These are phyloP conservation scores for Platycheirus rosarum DNA, from an alignment of 2,888 invertebrate genomes.

Conservation along the genomic window DNA sequence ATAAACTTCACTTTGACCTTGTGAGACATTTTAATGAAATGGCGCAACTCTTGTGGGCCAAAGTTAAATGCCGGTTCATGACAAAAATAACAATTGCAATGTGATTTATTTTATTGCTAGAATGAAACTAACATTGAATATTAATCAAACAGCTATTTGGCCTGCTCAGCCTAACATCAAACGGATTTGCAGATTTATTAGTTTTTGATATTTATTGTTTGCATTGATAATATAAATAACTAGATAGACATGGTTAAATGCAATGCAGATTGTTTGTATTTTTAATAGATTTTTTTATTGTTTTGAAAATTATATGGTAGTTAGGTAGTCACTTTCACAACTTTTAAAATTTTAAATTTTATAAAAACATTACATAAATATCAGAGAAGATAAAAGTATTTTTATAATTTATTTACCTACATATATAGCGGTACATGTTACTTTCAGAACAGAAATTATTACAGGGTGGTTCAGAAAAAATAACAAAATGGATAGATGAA, in stretches of 20 bases:
- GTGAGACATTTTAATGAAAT: conserved; percentile 40
- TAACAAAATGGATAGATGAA: no score
- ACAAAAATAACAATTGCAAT: conserved; percentile 58
- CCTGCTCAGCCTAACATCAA: neutral
- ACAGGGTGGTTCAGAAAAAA: no score
- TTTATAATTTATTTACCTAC: no score
- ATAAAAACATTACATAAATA: no score
- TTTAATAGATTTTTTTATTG: no score
- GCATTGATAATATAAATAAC: neutral
- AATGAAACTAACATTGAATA: conserved; percentile 56
- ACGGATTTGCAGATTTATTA: conserved; percentile 7
- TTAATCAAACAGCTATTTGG: conserved; percentile 31
- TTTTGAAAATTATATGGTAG: no score
- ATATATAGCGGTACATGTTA: no score
- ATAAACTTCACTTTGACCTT: conserved; percentile 49
- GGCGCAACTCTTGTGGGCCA: conserved; percentile 64
- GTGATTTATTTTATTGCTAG: conserved; percentile 53
- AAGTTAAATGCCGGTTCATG: conserved; percentile 67
- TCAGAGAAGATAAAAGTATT: no score
- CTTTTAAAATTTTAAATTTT: no score
- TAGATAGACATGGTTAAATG: neutral
- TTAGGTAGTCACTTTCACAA: no score
- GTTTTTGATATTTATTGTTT: conserved; percentile 11
- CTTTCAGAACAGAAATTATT: no score
- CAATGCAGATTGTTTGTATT: neutral